Evolutionary conservation across 2,797 vertebrate species (phyloP).

Genomic region (Syngnathus rostellatus): DNA sequence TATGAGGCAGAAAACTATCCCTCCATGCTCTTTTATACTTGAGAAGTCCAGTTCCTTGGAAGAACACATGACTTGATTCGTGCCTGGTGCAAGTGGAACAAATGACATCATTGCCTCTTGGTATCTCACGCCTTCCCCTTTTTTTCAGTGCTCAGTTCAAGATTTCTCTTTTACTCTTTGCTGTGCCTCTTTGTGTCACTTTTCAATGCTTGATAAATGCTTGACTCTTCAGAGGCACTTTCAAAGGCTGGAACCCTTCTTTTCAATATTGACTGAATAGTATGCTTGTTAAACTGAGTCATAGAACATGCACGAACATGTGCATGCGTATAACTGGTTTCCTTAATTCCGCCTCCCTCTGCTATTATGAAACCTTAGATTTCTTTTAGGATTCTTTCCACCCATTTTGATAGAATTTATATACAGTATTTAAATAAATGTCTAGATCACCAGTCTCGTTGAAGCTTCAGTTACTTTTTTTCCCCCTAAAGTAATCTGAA

Average conservation of each 20-base stretch:
- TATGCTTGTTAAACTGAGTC: background rate
- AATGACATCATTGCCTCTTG: constrained; percentile 64
- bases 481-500: background rate
- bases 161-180: constrained; percentile 18
- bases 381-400: no score
- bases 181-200: constrained; percentile 5
- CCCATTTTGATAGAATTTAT: background rate
- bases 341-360: no score
- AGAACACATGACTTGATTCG: constrained; percentile 62
- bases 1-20: constrained; percentile 45
- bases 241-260: background rate
- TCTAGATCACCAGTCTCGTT: no score
- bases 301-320: background rate
- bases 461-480: background rate
- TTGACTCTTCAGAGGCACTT: background rate
- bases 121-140: constrained; percentile 49
- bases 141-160: constrained; percentile 11
- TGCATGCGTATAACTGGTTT: background rate
- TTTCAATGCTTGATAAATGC: background rate
- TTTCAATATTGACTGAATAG: background rate
- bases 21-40: constrained; percentile 47
- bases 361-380: no score
- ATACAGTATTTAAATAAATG: background rate
- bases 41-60: constrained; percentile 51
- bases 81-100: constrained; percentile 62